Base-by-base conservation (phyloP, 2,888 invertebrate species). In the Sinotaia quadrata region DNA sequence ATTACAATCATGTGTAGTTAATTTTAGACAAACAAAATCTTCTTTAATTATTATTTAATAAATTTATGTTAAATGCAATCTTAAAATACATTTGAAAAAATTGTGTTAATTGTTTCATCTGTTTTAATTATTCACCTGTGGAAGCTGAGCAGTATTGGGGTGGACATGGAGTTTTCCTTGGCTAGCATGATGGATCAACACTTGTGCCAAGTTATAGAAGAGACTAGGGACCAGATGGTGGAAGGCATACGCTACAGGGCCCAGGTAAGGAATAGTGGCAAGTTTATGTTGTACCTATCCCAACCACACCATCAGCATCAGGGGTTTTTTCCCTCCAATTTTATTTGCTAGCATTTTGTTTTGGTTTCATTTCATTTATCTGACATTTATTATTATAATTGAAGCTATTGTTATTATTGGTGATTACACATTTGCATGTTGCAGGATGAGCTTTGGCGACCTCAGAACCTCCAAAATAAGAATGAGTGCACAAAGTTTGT, bases 151-250 rank as follows among this genome's bases (percentile, higher is more conserved):
- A 89, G 89, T 31, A 90, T 91, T 73, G 98, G 98, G 1, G 91
- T 98, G 80, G 98, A 98, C 89, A 90, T 98, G 69, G 93, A 94
- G 75, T 98, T 96, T 88, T 94, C 95, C 86, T 91, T 98, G 80
- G 95, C 97, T 85, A 94, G 94, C 31, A 92, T 95, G 74, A 89
- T 98, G 70, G 91, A 95, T 74, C 91, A 91, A 15, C 94, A 95
- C 0, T 90, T 96, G 60, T 92, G 92, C 52, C 92, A 92, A 88
- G 92, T 94, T 29, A 89, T 97, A 70, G 91, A 91, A 78, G 95
- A 95, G 80, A 92, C 94, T 57, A 92, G 93, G 78, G 94, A 94
- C 76, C 95, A 95, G 86, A 91, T 94, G 77, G 90, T 94, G 24
- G 96, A 96, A 85, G 93, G 94, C 0, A 92, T 95, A 79, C 94